phyloP scores from a whole-genome alignment of 1,140 invertebrate genomes.

The Pachypeltis micranthus region DNA sequence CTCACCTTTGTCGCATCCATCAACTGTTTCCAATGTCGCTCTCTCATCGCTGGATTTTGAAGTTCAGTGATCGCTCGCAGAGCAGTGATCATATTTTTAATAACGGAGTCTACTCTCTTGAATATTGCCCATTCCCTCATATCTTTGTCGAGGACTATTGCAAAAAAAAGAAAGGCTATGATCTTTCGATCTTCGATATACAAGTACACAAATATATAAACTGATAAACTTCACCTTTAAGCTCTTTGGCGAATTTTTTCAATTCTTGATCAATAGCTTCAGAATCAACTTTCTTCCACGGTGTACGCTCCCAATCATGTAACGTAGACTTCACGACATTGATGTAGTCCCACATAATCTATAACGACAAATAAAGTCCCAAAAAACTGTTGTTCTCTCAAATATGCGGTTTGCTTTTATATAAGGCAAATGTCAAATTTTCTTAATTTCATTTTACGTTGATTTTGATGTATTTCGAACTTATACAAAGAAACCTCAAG shows the following conservation, averaged over 20 bases:
- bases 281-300: slow-evolving; percentile 85
- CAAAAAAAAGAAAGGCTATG: slow-evolving; percentile 14
- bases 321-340: slow-evolving; percentile 66
- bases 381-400: no score
- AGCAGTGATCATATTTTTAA: slow-evolving; percentile 78
- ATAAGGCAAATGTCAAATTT: no score
- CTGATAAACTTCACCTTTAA: slow-evolving; percentile 45
- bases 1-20: slow-evolving; percentile 79
- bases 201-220: slow-evolving; percentile 4
- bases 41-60: slow-evolving; percentile 85
- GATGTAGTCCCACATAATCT: slow-evolving; percentile 83
- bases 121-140: slow-evolving; percentile 70
- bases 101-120: slow-evolving; percentile 51
- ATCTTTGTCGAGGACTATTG: slow-evolving; percentile 67
- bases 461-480: no score
- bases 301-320: slow-evolving; percentile 82
- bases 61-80: slow-evolving; percentile 79
- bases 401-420: no score
- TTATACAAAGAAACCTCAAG: no score
- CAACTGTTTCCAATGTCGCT: slow-evolving; percentile 84
- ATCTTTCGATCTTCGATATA: no score
- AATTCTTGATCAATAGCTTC: slow-evolving; percentile 90
- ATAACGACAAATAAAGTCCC: no score
- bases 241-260: slow-evolving; percentile 78
- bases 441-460: no score